Evolutionary conservation across 2,888 invertebrate species (phyloP), one percentile per base, ranked within the genome.

Genomic region (Timandra comae): DNA sequence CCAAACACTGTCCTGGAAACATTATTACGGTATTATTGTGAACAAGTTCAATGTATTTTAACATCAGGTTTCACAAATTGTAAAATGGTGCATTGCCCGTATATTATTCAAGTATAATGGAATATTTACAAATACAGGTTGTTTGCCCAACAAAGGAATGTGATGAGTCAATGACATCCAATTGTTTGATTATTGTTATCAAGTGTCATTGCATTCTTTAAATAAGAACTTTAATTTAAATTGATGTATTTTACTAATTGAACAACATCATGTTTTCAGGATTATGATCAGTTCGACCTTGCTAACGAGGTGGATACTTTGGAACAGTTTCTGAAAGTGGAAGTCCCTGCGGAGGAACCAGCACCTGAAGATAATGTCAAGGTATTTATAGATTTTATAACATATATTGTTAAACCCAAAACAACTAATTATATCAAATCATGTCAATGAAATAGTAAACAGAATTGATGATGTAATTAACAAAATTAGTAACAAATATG

Each of bases 261-360:
- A n/a, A n/a, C n/a, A n/a, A 29, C 9, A 29, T 38, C 32, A 7
- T 7, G 41, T 49, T 77, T 77, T 39, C 77, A 96, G 95, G 97
- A 97, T 75, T 98, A 96, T 78, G 96, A 97, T 69, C 93, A 91
- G 61, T 97, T 98, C 80, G 95, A 96, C 75, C 81, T 94, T 79
- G 93, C 96, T 10, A 94, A 96, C 80, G 98, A 98, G 88, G 89
- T 92, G 50, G 96, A 97, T 64, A 93, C 92, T 52, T 86, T 97
- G 77, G 95, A 96, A 69, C 91, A 92, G 66, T 97, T 97, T 71
- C 80, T 97, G 38, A 95, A 95, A 77, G 66, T 94, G 51, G 90
- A 90, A 51, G 86, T 88, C 1, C 88, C 89, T 5, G 73, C 81
- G n/a, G 82, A 82, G 48, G 68, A 68, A 34, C 59, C 67, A 28